A percentile compares a stretch with the other conserved stretches of the same genome.
phyloP scores from a whole-genome alignment of 2,113 vertebrate species.

The Rutilus rutilus region DNA sequence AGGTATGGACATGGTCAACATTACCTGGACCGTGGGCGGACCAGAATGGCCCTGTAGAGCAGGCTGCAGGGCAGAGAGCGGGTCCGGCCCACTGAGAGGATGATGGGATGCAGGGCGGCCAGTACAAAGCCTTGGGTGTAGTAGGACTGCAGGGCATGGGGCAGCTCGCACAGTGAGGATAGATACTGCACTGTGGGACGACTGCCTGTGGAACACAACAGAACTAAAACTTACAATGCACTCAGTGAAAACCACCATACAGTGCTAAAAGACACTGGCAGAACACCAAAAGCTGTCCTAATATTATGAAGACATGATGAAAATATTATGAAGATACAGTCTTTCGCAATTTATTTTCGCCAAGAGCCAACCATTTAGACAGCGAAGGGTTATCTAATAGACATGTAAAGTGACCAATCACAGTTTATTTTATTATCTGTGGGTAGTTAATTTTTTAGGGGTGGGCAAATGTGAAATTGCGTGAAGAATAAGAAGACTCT shows the following conservation, averaged over 20 bases:
- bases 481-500: background rate
- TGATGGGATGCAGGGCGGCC: constrained; percentile 86
- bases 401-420: background rate
- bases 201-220: constrained; percentile 75
- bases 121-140: constrained; percentile 89
- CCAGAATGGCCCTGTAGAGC: constrained; percentile 88
- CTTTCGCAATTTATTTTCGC: background rate
- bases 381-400: background rate
- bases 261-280: background rate
- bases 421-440: background rate
- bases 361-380: background rate
- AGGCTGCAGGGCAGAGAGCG: constrained; percentile 85
- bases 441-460: background rate
- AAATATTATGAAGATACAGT: background rate
- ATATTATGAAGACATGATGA: background rate
- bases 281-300: too few species aligned
- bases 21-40: constrained; percentile 84
- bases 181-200: constrained; percentile 89
- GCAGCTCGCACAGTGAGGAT: constrained; percentile 86
- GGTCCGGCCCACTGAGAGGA: constrained; percentile 82
- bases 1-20: background rate
- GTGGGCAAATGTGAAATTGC: background rate
- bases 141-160: constrained; percentile 85
- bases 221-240: background rate
- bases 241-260: background rate